Percentiles rank a stretch among this genome's conserved stretches.
phyloP scores from a whole-genome alignment of 2,888 invertebrate species.

The Incurvaria masculella region DNA sequence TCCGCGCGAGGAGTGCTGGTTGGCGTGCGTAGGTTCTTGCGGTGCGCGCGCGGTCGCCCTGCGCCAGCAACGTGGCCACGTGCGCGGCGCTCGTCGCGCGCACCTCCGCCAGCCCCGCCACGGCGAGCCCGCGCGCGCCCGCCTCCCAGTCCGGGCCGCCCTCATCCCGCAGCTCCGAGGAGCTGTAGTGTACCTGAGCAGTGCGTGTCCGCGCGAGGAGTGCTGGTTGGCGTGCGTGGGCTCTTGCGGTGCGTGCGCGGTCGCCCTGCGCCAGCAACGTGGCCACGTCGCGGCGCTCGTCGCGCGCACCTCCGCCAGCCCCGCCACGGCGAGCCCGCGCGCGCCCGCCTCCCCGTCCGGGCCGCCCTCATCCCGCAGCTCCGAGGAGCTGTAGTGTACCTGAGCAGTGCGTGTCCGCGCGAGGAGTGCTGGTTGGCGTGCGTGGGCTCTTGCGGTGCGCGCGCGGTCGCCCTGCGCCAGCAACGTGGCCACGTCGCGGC shows the following conservation, averaged over 20 bases:
- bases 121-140: conserved; percentile 57
- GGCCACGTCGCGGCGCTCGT: conserved; percentile 77
- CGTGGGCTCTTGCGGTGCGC: conserved; percentile 90
- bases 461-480: conserved; percentile 88
- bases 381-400: too few species aligned
- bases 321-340: conserved; percentile 72
- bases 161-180: conserved; percentile 92
- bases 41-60: conserved; percentile 88
- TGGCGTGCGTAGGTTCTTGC: conserved; percentile 94
- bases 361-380: conserved; percentile 88
- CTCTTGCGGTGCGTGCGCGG: conserved; percentile 87
- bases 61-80: conserved; percentile 70
- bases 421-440: conserved; percentile 94
- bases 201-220: conserved; percentile 89
- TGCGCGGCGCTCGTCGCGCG: conserved; percentile 85
- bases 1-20: conserved; percentile 90
- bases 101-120: conserved; percentile 86
- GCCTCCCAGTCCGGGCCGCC: conserved; percentile 53
- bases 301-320: conserved; percentile 83
- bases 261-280: conserved; percentile 83
- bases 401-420: too few species aligned
- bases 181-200: too few species aligned
- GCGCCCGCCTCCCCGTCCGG: conserved; percentile 27
- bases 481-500: conserved; percentile 74
- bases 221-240: conserved; percentile 94